A percentile compares a stretch with the other conserved stretches of the same genome.
phyloP scores from a whole-genome alignment of 2,888 invertebrate genomes.

The Epinotia ramella region DNA sequence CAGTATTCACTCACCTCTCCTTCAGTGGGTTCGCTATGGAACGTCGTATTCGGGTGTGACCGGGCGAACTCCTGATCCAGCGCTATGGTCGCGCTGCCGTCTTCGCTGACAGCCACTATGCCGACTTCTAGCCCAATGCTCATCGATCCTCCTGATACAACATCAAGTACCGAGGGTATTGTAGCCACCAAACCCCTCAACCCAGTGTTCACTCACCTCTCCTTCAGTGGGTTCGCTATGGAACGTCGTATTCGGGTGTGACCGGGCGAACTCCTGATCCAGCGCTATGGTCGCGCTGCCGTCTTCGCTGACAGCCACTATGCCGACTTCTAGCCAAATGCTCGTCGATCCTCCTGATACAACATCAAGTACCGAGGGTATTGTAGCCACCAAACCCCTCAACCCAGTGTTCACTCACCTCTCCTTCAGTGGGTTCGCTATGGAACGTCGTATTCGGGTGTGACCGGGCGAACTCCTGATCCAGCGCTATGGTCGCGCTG shows the following conservation, averaged over 20 bases:
- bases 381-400: no score
- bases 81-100: slow-evolving; percentile 69
- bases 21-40: slow-evolving; percentile 78
- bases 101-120: slow-evolving; percentile 75
- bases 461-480: slow-evolving; percentile 77
- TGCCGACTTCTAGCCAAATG: slow-evolving; percentile 70
- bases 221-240: slow-evolving; percentile 77
- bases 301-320: slow-evolving; percentile 75
- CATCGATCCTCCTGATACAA: slow-evolving; percentile 55
- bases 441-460: slow-evolving; percentile 83
- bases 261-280: slow-evolving; percentile 77
- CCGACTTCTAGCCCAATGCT: slow-evolving; percentile 71
- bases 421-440: slow-evolving; percentile 74
- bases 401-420: slow-evolving; percentile 55
- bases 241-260: slow-evolving; percentile 82
- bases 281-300: slow-evolving; percentile 70
- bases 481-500: slow-evolving; percentile 68
- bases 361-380: not conserved
- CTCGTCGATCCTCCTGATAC: slow-evolving; percentile 57
- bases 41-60: slow-evolving; percentile 81
- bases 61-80: slow-evolving; percentile 78
- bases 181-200: no score
- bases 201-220: slow-evolving; percentile 57
- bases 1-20: slow-evolving; percentile 60
- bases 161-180: not conserved